phyloP scores from a whole-genome alignment of 2,113 vertebrate species.

The Himantopus leucocephalus region DNA sequence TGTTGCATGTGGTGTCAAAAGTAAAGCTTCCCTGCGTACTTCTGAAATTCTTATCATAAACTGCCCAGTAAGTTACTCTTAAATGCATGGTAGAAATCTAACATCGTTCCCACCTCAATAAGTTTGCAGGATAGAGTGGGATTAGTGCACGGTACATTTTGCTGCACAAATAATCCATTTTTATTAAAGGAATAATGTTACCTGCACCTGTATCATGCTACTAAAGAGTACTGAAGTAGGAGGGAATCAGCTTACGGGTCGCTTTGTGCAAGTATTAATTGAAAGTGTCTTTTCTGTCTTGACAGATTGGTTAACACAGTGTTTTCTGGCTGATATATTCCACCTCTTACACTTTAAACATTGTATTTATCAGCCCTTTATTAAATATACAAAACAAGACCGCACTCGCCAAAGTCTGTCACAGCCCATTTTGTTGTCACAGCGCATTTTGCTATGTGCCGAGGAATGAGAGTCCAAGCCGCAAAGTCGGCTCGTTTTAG shows the following conservation, averaged over 20 bases:
- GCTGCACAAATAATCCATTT: not conserved
- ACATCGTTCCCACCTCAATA: accelerated
- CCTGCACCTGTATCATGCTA: not conserved
- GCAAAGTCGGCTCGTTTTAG: not conserved
- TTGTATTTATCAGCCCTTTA: conserved; percentile 49
- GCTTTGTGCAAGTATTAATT: not conserved
- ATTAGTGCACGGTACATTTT: not conserved
- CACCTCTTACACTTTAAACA: not conserved
- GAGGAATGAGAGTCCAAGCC: conserved; percentile 50
- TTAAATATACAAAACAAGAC: conserved; percentile 54
- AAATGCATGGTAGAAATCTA: not conserved
- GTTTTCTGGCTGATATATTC: not conserved
- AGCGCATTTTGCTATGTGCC: not conserved
- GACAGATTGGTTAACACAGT: not conserved
- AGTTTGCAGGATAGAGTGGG: not conserved
- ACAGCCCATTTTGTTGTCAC: conserved; percentile 57
- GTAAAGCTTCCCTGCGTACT: not conserved
- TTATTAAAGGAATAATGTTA: not conserved
- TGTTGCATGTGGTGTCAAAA: not conserved
- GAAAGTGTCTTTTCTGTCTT: not conserved
- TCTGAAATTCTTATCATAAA: not conserved
- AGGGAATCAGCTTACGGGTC: not conserved
- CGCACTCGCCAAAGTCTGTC: conserved; percentile 25
- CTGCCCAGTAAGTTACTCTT: not conserved
- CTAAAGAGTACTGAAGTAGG: not conserved